Evolutionary conservation across 2,113 vertebrate species (phyloP).

Genomic region (Phoenicopterus ruber): DNA sequence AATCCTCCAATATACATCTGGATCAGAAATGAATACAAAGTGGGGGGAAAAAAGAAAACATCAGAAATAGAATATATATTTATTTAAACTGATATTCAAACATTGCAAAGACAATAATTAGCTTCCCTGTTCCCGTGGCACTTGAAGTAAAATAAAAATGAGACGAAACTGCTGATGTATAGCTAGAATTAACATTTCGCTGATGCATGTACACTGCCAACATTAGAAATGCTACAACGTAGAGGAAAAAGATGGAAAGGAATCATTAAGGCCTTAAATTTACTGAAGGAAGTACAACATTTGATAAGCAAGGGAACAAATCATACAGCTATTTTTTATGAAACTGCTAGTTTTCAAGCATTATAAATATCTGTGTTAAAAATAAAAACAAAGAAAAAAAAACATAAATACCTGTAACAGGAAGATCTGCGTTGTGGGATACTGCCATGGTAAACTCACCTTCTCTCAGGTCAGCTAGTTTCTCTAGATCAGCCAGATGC

Average conservation of each 20-base stretch:
- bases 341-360: background rate
- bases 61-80: background rate
- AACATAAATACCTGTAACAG: constrained; percentile 39
- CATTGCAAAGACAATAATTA: background rate
- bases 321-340: background rate
- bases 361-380: background rate
- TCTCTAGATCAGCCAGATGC: constrained; percentile 84
- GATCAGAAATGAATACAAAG: background rate
- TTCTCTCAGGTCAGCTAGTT: constrained; percentile 81
- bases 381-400: background rate
- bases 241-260: background rate
- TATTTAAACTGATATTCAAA: background rate
- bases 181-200: background rate
- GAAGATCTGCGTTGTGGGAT: constrained; percentile 39
- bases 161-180: background rate
- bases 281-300: background rate
- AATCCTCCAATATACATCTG: background rate
- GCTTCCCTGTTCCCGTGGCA: background rate
- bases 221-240: background rate
- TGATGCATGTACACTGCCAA: background rate
- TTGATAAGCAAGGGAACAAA: background rate
- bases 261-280: background rate
- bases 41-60: background rate
- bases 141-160: background rate
- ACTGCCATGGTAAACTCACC: constrained; percentile 63